These are phyloP conservation scores for Myopa tessellatipennis DNA, from an alignment of 2,888 invertebrate genomes.

Conservation along the genomic window DNA sequence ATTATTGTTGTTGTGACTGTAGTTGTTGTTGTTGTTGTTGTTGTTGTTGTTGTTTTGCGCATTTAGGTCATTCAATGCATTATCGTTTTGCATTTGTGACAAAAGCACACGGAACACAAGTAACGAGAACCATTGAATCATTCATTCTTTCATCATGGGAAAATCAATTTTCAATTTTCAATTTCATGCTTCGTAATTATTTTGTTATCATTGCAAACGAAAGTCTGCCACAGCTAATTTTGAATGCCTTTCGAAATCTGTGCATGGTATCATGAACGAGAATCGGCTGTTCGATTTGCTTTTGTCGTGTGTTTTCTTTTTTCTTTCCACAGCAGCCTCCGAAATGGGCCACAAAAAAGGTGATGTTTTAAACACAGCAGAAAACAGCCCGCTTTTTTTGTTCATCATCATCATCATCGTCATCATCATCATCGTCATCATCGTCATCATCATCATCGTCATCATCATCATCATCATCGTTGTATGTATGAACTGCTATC, in stretches of 20 bases:
- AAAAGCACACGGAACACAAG: not conserved
- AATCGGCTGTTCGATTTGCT: not conserved
- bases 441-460: too few species aligned
- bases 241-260: not conserved
- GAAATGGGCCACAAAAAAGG: too few species aligned
- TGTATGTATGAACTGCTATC: too few species aligned
- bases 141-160: not conserved
- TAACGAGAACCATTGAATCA: not conserved
- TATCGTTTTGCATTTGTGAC: not conserved
- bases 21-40: not conserved
- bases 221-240: constrained; percentile 7
- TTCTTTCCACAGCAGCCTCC: not conserved
- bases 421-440: too few species aligned
- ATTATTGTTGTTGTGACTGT: not conserved
- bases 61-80: not conserved
- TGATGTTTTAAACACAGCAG: too few species aligned
- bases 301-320: not conserved
- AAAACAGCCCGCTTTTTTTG: too few species aligned
- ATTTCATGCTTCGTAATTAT: constrained; percentile 14
- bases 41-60: not conserved
- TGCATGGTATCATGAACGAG: not conserved
- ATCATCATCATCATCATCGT: too few species aligned
- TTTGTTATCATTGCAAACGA: constrained; percentile 2
- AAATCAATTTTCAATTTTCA: constrained; percentile 9
- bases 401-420: too few species aligned